Conservation (phyloP, 2,113 vertebrate species). For the Nestor notabilis region DNA sequence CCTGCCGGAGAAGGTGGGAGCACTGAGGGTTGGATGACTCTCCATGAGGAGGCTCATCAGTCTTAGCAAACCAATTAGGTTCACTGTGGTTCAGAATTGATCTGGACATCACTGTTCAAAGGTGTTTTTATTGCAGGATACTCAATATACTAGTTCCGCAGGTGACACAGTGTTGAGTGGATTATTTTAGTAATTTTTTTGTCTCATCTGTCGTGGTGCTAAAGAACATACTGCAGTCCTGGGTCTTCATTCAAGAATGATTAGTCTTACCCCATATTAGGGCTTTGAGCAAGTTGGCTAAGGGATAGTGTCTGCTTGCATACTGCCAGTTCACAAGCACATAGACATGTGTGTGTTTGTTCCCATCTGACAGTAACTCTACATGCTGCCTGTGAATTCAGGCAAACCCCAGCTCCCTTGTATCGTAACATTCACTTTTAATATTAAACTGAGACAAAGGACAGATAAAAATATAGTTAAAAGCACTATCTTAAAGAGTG, state of each 20-base stretch:
- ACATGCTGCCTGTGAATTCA: not conserved
- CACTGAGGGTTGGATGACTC: not conserved
- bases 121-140: not conserved
- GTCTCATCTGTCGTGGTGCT: not conserved
- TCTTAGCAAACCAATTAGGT: not conserved
- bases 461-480: not conserved
- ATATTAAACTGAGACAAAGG: not conserved
- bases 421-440: not conserved
- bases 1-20: slow-evolving; percentile 37
- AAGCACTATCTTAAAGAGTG: not conserved
- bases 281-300: not conserved
- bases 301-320: not conserved
- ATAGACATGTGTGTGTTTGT: rapidly evolving
- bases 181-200: not conserved
- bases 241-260: not conserved
- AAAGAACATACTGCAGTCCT: not conserved
- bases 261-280: not conserved
- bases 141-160: not conserved
- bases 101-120: not conserved
- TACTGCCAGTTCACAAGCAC: not conserved
- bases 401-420: not conserved
- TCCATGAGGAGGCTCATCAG: not conserved
- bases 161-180: not conserved
- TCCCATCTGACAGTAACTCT: not conserved
- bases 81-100: not conserved